Conservation (phyloP, 2,113 vertebrate genomes). For the Colaptes auratus region DNA sequence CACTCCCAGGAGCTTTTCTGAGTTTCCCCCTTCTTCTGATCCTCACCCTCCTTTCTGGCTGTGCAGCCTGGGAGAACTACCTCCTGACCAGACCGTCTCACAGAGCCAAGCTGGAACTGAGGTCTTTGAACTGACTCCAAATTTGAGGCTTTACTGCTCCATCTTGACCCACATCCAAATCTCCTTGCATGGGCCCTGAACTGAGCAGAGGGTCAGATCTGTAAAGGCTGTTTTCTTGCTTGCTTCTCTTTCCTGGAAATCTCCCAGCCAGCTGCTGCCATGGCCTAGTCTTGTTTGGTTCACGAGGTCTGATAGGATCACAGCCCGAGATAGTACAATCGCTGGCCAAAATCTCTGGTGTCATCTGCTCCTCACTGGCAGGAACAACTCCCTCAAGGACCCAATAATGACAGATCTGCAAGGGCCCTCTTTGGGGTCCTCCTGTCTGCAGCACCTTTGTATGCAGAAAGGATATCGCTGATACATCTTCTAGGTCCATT, state of each 20-base stretch:
- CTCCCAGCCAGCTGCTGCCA: constrained; percentile 56
- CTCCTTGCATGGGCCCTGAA: neutral
- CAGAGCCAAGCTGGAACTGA: neutral
- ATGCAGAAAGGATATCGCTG: neutral
- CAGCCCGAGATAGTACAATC: neutral
- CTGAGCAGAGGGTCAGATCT: neutral
- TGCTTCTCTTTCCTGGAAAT: constrained; percentile 51
- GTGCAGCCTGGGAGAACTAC: neutral
- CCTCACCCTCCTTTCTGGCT: neutral
- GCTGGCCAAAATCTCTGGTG: neutral
- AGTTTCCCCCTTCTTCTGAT: neutral
- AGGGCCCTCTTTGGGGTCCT: neutral
- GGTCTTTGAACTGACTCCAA: neutral
- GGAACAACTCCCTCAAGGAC: neutral
- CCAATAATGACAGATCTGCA: neutral
- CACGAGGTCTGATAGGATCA: constrained; percentile 36
- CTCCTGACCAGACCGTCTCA: neutral
- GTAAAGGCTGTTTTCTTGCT: neutral
- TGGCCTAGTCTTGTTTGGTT: constrained; percentile 28
- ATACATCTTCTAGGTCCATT: neutral
- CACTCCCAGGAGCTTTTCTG: neutral
- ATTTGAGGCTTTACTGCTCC: neutral
- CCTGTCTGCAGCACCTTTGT: neutral
- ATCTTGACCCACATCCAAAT: neutral
- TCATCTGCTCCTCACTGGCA: neutral